Base-by-base conservation (phyloP, 2,888 invertebrate species). In the Lissocephala sabroskyi region DNA sequence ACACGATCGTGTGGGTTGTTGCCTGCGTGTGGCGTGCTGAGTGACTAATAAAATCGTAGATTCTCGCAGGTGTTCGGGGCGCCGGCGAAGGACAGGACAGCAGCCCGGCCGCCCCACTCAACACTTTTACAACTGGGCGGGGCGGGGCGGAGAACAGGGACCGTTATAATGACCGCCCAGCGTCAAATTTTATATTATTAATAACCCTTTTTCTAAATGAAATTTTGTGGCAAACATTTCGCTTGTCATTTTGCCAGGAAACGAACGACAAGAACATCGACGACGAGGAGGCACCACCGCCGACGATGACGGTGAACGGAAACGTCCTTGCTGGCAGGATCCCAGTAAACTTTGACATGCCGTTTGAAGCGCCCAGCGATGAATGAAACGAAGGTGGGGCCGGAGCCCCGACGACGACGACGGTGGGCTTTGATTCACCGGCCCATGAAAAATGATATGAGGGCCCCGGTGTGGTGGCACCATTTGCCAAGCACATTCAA, bases 201-300 rank as follows among this genome's bases (percentile, higher is more conserved):
- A 70, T 74, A 70, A 70, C 65, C 70, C 65, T 70, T 70, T 74
- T 63, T 60, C 65, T 53, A 74, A 70, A 70, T 70, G 70, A 66
- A 70, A 56, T 70, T 74, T 57, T 70, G 74, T 66, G 71, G 71
- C 74, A 71, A 67, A 62, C 73, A 71, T 67, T 65, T 65, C 56
- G 65, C 66, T 58, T 66, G 66, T 71, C 66, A 66, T 64, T 66
- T 58, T 66, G 68, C 58, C 68, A 71, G 65, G 51, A 65, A 56
- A 58, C 63, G 60, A 66, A 74, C 66, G 66, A 66, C 74, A 70
- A 67, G 73, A 64, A 66, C 68, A 67, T 67, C 73, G 67, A 49
- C 50, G 40, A n/a, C 42, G 18, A 19, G n/a, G n/a, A n/a, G 45
- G 49, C 39, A 32, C 40, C 43, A 42, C 42, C 30, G 23, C 23